These are phyloP conservation scores for Actinostola sp. DNA, from an alignment of 92 coral and sea anemone genomes.

Conservation along the genomic window DNA sequence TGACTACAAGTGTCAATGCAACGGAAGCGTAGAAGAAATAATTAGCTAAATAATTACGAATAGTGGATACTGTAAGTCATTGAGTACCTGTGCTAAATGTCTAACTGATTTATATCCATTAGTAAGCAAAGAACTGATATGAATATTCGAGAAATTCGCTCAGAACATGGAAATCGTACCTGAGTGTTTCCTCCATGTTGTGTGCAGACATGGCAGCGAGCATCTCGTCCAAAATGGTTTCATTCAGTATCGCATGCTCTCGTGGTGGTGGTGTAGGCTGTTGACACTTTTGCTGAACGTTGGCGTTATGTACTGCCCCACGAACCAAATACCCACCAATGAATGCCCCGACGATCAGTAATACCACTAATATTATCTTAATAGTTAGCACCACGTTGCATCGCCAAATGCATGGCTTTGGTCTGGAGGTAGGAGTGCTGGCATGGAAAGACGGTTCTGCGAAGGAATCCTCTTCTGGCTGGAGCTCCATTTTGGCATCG, in stretches of 20 bases:
- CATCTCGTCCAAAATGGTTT: constrained; percentile 53
- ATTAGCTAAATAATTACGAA: too few species aligned
- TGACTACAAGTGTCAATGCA: too few species aligned
- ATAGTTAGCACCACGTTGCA: constrained; percentile 11
- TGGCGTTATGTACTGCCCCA: constrained; percentile 60
- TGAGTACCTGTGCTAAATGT: too few species aligned
- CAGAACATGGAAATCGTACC: constrained; percentile 60
- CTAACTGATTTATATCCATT: too few species aligned
- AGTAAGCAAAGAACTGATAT: neutral
- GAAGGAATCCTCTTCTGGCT: constrained; percentile 70
- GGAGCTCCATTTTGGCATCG: constrained; percentile 91
- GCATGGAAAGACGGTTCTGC: constrained; percentile 58
- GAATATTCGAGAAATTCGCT: neutral
- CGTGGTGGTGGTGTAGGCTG: constrained; percentile 9
- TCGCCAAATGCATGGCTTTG: constrained; percentile 17
- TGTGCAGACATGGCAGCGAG: constrained; percentile 68
- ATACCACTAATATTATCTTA: constrained; percentile 53
- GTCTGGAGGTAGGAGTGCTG: neutral
- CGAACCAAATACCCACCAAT: constrained; percentile 77
- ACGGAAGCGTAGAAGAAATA: too few species aligned
- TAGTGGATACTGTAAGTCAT: too few species aligned
- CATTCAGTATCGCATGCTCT: neutral
- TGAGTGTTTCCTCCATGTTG: constrained; percentile 66
- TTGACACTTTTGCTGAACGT: constrained; percentile 6
- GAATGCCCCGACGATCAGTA: constrained; percentile 65